Base-by-base conservation (phyloP, 2,113 vertebrate genomes). In the Phodopus roborovskii region DNA sequence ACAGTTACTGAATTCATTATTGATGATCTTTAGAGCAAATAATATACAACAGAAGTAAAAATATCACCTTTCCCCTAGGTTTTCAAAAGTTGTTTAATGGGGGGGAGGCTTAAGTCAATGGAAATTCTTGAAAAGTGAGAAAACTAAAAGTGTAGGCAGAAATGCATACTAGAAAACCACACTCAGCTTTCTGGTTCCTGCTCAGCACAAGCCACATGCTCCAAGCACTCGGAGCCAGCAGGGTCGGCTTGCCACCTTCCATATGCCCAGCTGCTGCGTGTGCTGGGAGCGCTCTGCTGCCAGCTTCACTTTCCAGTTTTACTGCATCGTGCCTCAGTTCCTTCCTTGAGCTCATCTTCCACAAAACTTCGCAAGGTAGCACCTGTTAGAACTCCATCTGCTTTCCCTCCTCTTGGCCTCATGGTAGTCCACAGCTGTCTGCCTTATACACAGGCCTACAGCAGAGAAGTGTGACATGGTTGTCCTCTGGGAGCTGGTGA, bases 81-180 rank as follows among this genome's bases (percentile, higher is more conserved):
- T 92, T 94, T 95, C 56, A 90, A 83, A 93, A 90, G 64, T 66
- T 94, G 26, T 91, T 94, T 73, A 86, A 89, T 91, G 79, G 17
- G 1, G 42, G 58, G 71, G 84, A 74, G 22, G 39, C 62, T 33
- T 85, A 81, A 87, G 7, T 92, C 83, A 88, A 85, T 56, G 73
- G 85, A 92, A 93, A 94, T 82, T 28, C 58, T 88, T 85, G 53
- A 71, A 87, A 75, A 78, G 1, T 62, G 28, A 30, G 58, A 71
- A 82, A 36, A 62, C 77, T 74, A 22, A 53, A 71, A 73, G 3
- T 0, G 0, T 17, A 88, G 39, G 88, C 15, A 89, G 70, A 93
- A 83, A 90, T 3, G 9, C 92, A 88, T 5, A 50, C 9, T 53
- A 73, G 66, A 75, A 91, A 78, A 71, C 45, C 30, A 11, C 19